These are phyloP conservation scores for Luscinia megarhynchos DNA, from an alignment of 2,797 vertebrate species.

Conservation along the genomic window DNA sequence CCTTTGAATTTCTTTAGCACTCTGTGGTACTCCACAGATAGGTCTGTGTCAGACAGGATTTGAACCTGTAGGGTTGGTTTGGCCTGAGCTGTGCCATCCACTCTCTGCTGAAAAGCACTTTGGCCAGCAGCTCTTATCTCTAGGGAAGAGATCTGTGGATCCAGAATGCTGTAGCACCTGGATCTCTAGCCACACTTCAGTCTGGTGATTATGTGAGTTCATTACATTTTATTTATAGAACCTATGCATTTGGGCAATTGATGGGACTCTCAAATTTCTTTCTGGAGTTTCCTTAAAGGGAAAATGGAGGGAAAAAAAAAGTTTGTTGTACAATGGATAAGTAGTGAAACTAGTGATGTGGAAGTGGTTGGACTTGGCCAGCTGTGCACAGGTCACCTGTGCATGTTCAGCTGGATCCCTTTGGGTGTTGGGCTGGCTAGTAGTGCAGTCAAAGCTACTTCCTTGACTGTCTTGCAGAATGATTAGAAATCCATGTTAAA, in stretches of 20 bases:
- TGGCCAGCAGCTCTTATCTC: neutral
- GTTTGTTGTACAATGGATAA: accelerated
- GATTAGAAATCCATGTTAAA: neutral
- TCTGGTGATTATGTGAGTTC: neutral
- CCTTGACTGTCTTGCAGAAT: neutral
- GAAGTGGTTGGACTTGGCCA: neutral
- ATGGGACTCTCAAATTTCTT: neutral
- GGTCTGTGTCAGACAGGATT: neutral
- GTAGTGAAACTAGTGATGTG: neutral
- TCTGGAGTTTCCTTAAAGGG: neutral
- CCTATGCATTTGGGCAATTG: neutral
- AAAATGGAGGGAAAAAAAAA: neutral
- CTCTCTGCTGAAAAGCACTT: neutral
- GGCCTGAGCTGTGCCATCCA: neutral
- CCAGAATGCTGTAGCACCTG: neutral
- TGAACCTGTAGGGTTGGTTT: neutral
- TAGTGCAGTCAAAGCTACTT: neutral
- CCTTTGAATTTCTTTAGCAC: neutral
- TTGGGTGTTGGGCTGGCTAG: neutral
- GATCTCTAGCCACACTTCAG: neutral
- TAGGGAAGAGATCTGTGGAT: neutral
- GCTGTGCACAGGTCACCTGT: neutral
- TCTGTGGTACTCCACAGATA: neutral
- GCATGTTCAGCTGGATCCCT: neutral
- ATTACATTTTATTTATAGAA: neutral